A percentile compares a stretch with the other conserved stretches of the same genome.
phyloP scores from a whole-genome alignment of 2,888 invertebrate genomes.

The Conops quadrifasciatus region DNA sequence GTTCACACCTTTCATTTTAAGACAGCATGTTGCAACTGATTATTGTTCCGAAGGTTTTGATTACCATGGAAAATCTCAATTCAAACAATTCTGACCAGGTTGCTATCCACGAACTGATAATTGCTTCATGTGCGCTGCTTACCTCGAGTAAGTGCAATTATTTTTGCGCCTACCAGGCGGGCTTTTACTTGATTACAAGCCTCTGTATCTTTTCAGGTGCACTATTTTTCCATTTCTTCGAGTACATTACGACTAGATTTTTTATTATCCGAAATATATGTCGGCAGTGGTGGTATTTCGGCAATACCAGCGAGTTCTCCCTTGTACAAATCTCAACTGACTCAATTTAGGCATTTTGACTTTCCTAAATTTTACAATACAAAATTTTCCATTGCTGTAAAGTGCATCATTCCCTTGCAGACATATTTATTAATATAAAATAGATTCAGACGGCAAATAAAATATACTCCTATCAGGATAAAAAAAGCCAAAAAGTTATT shows the following conservation, averaged over 20 bases:
- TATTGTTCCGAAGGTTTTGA: conserved; percentile 49
- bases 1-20: too few relatives aligned
- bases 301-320: conserved; percentile 55
- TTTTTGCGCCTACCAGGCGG: not conserved
- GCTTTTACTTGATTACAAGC: not conserved
- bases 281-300: conserved; percentile 63
- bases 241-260: conserved; percentile 58
- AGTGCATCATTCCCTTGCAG: too few relatives aligned
- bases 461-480: too few relatives aligned
- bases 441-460: too few relatives aligned
- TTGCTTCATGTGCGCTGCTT: conserved; percentile 53
- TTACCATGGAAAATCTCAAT: conserved; percentile 59
- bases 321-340: conserved; percentile 55
- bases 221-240: conserved; percentile 60
- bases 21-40: not conserved
- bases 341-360: conserved; percentile 54
- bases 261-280: conserved; percentile 57
- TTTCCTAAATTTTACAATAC: too few relatives aligned
- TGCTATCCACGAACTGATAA: conserved; percentile 51
- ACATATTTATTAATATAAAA: too few relatives aligned
- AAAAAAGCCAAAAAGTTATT: not conserved
- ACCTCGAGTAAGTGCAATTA: conserved; percentile 53
- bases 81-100: conserved; percentile 51
- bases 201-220: conserved; percentile 45
- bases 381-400: too few relatives aligned